phyloP scores from a whole-genome alignment of 2,888 invertebrate species.

The Drepanosiphum platanoidis region DNA sequence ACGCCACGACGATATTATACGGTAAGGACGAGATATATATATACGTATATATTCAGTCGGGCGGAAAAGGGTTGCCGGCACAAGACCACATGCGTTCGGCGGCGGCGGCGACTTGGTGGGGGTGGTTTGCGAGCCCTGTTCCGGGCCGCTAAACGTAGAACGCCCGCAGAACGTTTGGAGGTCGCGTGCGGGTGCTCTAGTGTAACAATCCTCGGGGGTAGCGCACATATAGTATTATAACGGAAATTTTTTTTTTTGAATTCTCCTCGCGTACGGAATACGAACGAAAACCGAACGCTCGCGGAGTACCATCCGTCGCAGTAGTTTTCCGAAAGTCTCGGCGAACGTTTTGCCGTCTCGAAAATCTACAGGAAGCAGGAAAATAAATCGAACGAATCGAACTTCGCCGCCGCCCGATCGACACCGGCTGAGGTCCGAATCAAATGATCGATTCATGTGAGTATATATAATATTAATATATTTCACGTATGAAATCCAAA shows the following conservation, averaged over 20 bases:
- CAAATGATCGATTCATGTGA: conserved; percentile 3
- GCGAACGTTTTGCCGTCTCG: background rate
- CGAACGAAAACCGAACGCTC: no score
- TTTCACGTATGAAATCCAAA: no score
- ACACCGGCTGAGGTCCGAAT: conserved; percentile 2
- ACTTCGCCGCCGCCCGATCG: no score
- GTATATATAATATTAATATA: no score
- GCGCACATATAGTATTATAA: conserved; percentile 7
- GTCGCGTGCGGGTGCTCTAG: conserved; percentile 52
- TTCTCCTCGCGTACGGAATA: no score
- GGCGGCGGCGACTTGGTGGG: conserved; percentile 28
- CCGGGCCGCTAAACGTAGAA: conserved; percentile 52
- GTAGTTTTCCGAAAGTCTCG: background rate
- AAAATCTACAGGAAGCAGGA: background rate
- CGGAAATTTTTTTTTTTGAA: conserved; percentile 38
- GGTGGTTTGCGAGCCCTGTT: conserved; percentile 51
- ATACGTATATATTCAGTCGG: background rate
- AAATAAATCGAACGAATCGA: no score
- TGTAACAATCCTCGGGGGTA: conserved; percentile 48
- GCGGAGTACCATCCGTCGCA: background rate
- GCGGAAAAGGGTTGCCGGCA: conserved; percentile 50
- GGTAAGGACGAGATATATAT: background rate
- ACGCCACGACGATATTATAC: background rate
- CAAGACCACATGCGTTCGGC: conserved; percentile 42
- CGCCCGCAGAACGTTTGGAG: conserved; percentile 41